A percentile compares a stretch with the other conserved stretches of the same genome.
phyloP scores from a whole-genome alignment of 2,797 vertebrate genomes.

The Poecile montanus region DNA sequence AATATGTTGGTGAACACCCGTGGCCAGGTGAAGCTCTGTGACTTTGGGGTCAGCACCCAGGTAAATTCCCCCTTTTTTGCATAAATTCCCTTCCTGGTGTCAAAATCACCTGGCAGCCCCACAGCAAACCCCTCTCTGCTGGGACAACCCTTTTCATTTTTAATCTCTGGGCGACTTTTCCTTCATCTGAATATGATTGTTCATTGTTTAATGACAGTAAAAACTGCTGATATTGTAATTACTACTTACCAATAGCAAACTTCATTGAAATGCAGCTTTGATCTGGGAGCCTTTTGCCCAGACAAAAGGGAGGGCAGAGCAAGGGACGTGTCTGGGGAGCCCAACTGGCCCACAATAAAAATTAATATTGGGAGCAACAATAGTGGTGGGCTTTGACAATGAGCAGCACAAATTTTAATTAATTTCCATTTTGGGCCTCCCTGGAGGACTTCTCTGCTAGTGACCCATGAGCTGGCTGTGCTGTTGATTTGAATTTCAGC shows the following conservation, averaged over 20 bases:
- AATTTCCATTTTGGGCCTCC: slow-evolving; percentile 95
- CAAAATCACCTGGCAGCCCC: neutral
- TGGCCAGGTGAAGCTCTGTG: slow-evolving; percentile 97
- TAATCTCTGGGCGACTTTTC: slow-evolving; percentile 75
- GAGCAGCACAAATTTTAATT: slow-evolving; percentile 96
- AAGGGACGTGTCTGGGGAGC: slow-evolving; percentile 84
- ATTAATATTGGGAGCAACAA: slow-evolving; percentile 92
- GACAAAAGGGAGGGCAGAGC: slow-evolving; percentile 90
- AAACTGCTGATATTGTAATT: slow-evolving; percentile 99
- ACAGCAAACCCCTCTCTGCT: slow-evolving; percentile 44
- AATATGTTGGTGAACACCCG: slow-evolving; percentile 98
- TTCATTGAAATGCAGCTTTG: slow-evolving; percentile 95
- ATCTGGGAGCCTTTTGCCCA: slow-evolving; percentile 85
- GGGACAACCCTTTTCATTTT: slow-evolving; percentile 70
- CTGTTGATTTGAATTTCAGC: slow-evolving; percentile 84
- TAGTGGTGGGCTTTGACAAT: slow-evolving; percentile 89
- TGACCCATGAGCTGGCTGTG: slow-evolving; percentile 81
- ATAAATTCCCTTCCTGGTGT: neutral
- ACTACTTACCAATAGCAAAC: slow-evolving; percentile 92
- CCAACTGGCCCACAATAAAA: slow-evolving; percentile 88
- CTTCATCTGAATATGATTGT: slow-evolving; percentile 83
- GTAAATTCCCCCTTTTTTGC: neutral
- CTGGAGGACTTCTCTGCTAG: slow-evolving; percentile 80
- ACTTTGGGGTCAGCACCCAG: slow-evolving; percentile 97
- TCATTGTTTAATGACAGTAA: slow-evolving; percentile 92